These are phyloP conservation scores for Aricia agestis DNA, from an alignment of 1,140 invertebrate species.

Conservation along the genomic window DNA sequence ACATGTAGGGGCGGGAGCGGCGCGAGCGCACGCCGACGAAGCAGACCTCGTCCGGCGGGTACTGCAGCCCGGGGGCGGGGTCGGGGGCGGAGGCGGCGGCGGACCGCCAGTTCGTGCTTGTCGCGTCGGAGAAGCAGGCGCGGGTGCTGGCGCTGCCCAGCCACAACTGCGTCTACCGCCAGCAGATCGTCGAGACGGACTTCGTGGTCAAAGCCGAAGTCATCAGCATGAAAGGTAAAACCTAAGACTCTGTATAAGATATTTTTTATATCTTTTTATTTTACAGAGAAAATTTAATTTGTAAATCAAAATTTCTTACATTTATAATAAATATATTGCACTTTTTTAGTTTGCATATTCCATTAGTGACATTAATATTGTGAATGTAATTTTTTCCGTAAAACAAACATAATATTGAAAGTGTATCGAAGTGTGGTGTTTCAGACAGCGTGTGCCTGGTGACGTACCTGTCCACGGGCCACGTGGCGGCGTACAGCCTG, in stretches of 20 bases:
- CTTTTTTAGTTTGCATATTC: too few relatives aligned
- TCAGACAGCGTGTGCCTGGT: constrained; percentile 96
- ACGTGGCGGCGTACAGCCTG: constrained; percentile 93
- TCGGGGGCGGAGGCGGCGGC: constrained; percentile 77
- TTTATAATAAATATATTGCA: too few relatives aligned
- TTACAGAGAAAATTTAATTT: too few relatives aligned
- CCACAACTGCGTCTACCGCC: constrained; percentile 92
- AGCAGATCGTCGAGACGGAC: constrained; percentile 90
- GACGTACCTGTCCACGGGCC: constrained; percentile 95
- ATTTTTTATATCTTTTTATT: too few relatives aligned
- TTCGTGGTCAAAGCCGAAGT: constrained; percentile 97
- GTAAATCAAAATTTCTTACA: too few relatives aligned
- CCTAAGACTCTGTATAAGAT: too few relatives aligned
- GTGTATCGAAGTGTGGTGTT: background rate
- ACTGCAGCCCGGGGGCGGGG: constrained; percentile 77
- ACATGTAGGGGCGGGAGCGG: constrained; percentile 29
- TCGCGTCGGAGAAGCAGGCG: constrained; percentile 96
- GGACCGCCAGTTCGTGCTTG: constrained; percentile 94
- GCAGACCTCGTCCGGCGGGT: constrained; percentile 49
- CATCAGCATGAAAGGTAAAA: constrained; percentile 91
- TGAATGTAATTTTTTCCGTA: too few relatives aligned
- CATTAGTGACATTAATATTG: too few relatives aligned
- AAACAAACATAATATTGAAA: too few relatives aligned
- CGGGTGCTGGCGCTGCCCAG: constrained; percentile 95
- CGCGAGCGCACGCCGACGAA: constrained; percentile 79